A percentile compares a stretch with the other conserved stretches of the same genome.
These are phyloP conservation scores for Otolemur garnettii DNA, from an alignment of 2,113 vertebrate species.

Conservation along the genomic window DNA sequence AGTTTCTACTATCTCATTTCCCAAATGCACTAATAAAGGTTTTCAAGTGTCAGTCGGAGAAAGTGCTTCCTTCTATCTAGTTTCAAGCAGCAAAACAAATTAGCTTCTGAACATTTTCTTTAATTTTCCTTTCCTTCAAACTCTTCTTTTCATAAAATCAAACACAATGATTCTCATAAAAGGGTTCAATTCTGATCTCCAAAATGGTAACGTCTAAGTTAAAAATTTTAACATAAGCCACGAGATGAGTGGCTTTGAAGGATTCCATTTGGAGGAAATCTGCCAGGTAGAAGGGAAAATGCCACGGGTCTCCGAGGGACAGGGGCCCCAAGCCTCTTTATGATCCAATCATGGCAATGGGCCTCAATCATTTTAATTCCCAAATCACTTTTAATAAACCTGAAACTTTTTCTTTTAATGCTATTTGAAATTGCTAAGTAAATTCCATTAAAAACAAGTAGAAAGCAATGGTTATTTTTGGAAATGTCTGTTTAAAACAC, in stretches of 20 bases:
- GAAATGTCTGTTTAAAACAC: slow-evolving; percentile 11
- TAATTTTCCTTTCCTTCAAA: slow-evolving; percentile 76
- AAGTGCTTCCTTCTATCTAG: slow-evolving; percentile 70
- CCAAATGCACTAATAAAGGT: slow-evolving; percentile 60
- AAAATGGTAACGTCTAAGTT: slow-evolving; percentile 30
- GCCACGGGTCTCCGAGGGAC: neutral
- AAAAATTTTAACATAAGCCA: neutral
- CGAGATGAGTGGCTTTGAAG: neutral
- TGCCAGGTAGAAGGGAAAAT: neutral
- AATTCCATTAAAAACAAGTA: slow-evolving; percentile 26
- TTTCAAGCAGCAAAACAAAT: slow-evolving; percentile 75
- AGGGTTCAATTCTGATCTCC: slow-evolving; percentile 55
- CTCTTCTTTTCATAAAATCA: slow-evolving; percentile 74
- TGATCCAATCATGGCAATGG: neutral
- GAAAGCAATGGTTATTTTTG: slow-evolving; percentile 2
- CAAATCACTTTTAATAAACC: neutral
- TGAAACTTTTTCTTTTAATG: neutral
- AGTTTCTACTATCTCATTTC: neutral
- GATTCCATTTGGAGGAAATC: neutral
- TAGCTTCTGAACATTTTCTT: slow-evolving; percentile 67
- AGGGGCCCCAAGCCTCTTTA: neutral
- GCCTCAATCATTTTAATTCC: neutral
- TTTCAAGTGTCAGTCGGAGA: slow-evolving; percentile 74
- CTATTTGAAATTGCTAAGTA: slow-evolving; percentile 37
- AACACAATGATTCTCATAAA: slow-evolving; percentile 76